These are phyloP conservation scores for Tetramorium bicarinatum DNA, from an alignment of 2,888 invertebrate genomes.

Conservation along the genomic window DNA sequence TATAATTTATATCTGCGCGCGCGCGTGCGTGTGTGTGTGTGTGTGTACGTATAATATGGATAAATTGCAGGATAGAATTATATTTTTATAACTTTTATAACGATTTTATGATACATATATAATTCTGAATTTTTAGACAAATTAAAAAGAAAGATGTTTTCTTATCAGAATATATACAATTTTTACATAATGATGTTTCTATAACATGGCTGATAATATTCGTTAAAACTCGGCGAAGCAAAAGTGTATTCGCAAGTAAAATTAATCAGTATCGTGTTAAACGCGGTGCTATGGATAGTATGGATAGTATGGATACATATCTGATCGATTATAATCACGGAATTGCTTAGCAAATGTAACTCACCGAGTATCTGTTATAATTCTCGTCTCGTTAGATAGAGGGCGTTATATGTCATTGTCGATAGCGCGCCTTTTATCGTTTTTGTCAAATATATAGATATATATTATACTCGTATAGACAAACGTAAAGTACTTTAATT, in stretches of 20 bases:
- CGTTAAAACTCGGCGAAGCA: neutral
- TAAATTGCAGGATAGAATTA: too few species aligned
- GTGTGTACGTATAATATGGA: neutral
- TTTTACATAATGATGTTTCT: neutral
- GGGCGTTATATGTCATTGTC: too few species aligned
- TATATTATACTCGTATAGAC: too few species aligned
- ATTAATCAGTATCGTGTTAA: constrained; percentile 23
- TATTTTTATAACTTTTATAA: neutral
- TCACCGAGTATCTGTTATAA: neutral
- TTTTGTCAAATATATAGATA: too few species aligned
- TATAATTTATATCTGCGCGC: neutral
- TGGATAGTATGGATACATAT: constrained; percentile 6
- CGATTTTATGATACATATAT: neutral
- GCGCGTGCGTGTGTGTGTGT: too few species aligned
- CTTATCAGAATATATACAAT: neutral
- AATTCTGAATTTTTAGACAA: neutral
- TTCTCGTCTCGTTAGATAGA: too few species aligned
- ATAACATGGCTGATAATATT: neutral
- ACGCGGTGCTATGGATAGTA: constrained; percentile 8
- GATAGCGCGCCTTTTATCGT: too few species aligned
- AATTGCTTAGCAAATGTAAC: constrained; percentile 3
- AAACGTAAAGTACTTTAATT: too few species aligned
- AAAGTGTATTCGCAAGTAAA: neutral
- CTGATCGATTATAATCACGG: neutral
- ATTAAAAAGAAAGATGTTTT: neutral